phyloP scores from a whole-genome alignment of 2,888 invertebrate genomes.

The Nasonovia ribisnigri region DNA sequence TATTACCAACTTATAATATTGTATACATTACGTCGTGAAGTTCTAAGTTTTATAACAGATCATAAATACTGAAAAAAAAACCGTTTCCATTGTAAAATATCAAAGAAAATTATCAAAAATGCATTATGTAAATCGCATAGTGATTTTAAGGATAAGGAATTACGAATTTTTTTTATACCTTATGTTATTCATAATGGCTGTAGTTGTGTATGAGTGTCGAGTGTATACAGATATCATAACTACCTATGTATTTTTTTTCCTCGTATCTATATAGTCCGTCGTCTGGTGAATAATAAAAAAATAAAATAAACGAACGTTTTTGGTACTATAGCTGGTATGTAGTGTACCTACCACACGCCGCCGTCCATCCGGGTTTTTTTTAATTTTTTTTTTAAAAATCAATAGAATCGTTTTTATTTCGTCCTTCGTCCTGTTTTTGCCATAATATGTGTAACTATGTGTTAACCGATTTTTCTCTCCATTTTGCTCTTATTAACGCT shows the following conservation, averaged over 20 bases:
- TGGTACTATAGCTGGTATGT: not conserved
- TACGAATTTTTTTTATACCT: not conserved
- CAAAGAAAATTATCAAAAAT: not conserved
- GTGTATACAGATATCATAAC: not conserved
- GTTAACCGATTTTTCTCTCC: conserved; percentile 12
- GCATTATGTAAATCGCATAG: not conserved
- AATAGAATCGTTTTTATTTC: conserved; percentile 45
- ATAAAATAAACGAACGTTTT: conserved; percentile 30
- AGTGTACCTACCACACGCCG: not conserved
- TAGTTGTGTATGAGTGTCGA: not conserved
- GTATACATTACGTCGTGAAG: not conserved
- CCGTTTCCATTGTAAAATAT: not conserved
- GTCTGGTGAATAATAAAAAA: conserved; percentile 3
- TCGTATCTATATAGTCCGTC: not conserved
- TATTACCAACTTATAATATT: not conserved
- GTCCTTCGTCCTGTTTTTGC: conserved; percentile 1
- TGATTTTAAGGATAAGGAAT: not conserved
- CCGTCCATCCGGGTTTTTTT: not conserved
- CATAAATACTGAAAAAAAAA: not conserved
- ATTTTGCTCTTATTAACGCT: conserved; percentile 19
- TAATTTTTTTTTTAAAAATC: conserved; percentile 47
- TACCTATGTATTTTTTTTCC: not conserved
- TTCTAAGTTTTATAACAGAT: not conserved
- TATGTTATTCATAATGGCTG: not conserved
- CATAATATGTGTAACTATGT: conserved; percentile 14